Evolutionary conservation across 2,113 vertebrate genomes (phyloP).

Genomic region (Telmatochromis sp.): DNA sequence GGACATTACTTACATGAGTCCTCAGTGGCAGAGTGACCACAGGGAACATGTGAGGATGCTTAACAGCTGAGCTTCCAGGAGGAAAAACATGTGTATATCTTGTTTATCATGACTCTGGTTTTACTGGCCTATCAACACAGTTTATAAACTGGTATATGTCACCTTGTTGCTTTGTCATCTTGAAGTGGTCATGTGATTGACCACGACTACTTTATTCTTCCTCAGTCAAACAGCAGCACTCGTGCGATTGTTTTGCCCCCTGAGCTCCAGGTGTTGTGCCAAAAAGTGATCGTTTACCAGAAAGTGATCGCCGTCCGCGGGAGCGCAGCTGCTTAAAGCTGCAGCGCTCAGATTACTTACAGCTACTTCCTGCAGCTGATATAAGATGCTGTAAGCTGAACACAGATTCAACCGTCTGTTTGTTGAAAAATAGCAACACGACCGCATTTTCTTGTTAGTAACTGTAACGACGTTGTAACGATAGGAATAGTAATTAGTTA

Average conservation of each 20-base stretch:
- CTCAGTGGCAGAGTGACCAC: neutral
- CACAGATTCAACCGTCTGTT: neutral
- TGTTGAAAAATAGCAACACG: accelerated
- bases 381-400: neutral
- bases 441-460: accelerated
- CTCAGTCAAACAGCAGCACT: neutral
- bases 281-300: neutral
- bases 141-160: neutral
- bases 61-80: neutral
- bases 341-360: neutral
- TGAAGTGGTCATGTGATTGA: neutral
- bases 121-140: accelerated
- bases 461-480: accelerated
- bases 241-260: accelerated
- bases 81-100: accelerated
- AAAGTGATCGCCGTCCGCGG: accelerated
- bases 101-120: neutral
- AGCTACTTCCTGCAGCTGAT: neutral
- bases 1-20: neutral
- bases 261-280: accelerated
- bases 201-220: neutral
- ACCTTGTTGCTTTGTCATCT: neutral
- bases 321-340: neutral
- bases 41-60: neutral
- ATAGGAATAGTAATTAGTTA: neutral